A percentile compares a stretch with the other conserved stretches of the same genome.
These are phyloP conservation scores for Prostheceraeus crozeri DNA, from an alignment of 2,888 invertebrate genomes.

Conservation along the genomic window DNA sequence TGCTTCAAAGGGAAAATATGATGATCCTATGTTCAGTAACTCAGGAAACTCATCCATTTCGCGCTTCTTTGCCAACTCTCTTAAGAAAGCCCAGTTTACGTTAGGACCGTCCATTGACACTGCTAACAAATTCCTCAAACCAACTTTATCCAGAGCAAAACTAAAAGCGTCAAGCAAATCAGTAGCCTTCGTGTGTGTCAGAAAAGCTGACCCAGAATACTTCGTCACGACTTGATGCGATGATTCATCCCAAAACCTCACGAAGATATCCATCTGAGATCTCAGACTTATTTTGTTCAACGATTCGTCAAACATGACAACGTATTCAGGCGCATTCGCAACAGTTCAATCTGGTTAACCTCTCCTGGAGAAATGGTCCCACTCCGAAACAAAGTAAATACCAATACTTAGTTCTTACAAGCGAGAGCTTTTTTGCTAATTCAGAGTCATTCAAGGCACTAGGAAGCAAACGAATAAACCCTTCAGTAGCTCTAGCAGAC, in stretches of 20 bases:
- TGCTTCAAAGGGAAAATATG: conserved; percentile 28
- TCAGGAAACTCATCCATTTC: neutral
- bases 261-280: no score
- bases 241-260: no score
- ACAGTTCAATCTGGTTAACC: no score
- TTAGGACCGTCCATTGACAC: conserved; percentile 22
- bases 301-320: conserved; percentile 21
- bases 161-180: neutral
- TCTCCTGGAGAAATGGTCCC: no score
- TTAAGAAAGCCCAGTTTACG: conserved; percentile 11
- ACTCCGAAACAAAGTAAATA: conserved; percentile 14
- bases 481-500: no score
- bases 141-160: neutral
- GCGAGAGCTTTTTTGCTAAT: no score
- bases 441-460: no score
- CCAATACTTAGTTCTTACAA: neutral
- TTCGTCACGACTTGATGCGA: neutral
- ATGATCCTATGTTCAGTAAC: neutral
- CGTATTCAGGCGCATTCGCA: conserved; percentile 7
- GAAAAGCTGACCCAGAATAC: conserved; percentile 6
- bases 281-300: conserved; percentile 4
- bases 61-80: neutral
- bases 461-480: no score
- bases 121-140: neutral
- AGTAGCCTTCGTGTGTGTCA: conserved; percentile 3